Evolutionary conservation across 53 echinoderm and acorn worm genomes (phyloP).

Genomic region (Stichopus horrens): DNA sequence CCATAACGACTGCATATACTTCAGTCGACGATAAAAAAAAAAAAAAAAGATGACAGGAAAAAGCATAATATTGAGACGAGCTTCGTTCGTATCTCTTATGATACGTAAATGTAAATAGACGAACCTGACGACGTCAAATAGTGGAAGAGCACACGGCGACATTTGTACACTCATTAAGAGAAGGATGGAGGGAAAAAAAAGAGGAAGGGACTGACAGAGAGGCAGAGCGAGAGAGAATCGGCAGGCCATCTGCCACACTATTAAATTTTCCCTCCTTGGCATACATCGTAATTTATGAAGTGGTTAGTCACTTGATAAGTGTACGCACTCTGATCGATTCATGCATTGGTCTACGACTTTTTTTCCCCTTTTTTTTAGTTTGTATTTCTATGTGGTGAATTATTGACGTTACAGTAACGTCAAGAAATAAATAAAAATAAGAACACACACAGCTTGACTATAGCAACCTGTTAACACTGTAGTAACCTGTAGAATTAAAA

Average conservation of each 20-base stretch:
- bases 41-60: background rate
- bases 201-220: background rate
- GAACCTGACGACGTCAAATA: background rate
- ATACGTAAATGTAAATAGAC: background rate
- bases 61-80: background rate
- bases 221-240: background rate
- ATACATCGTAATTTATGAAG: background rate
- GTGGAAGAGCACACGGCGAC: constrained; percentile 6
- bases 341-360: background rate
- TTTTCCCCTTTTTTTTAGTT: background rate
- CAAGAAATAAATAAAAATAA: background rate
- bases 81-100: background rate
- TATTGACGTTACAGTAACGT: constrained; percentile 22
- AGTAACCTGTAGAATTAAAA: constrained; percentile 46
- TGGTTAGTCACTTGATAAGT: background rate
- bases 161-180: constrained; percentile 18
- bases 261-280: constrained; percentile 15
- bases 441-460: background rate
- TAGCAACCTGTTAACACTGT: constrained; percentile 45
- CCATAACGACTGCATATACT: too few species aligned
- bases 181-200: too few species aligned
- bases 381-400: constrained; percentile 7
- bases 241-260: constrained; percentile 37
- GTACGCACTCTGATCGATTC: constrained; percentile 24
- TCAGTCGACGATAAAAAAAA: background rate